Evolutionary conservation across 1,140 invertebrate species (phyloP), one percentile per base, ranked within the genome.

Genomic region (Homarus americanus): DNA sequence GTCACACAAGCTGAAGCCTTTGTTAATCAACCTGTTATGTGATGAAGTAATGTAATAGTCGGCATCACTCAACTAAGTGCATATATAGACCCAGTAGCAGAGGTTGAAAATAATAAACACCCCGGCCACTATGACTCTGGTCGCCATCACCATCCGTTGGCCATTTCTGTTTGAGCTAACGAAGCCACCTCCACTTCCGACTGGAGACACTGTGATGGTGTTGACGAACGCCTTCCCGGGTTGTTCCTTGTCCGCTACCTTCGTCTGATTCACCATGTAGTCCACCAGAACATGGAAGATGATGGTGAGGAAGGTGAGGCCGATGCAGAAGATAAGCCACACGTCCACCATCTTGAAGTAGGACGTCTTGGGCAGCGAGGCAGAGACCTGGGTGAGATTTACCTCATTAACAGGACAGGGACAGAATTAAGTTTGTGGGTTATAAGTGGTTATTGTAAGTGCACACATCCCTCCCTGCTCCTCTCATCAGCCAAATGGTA

Each of bases 341-440:
- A 87, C 85, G 49, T 87, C 85, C 49, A 87, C 85, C 85, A 87
- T 87, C 75, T 87, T 87, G 38, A 87, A 87, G 75, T 87, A 87
- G 5, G 85, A 87, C 12, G 85, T 87, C 40, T 87, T 87, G 75
- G 85, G 85, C 24, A 87, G 34, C 9, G 85, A 87, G 32, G 49
- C 85, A 1, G 85, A 87, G n/a, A 87, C 85, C 85, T 87, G 73
- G n/a, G 24, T n/a, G n/a, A n/a, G 24, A 63, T 63, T 10, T 63
- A 63, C 53, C 10, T 63, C 24, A 10, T 12, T 24, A 63, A 12
- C 53, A 63, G 53, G 10, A 24, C 53, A 63, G 24, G 53, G n/a
- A n/a, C n/a, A n/a, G n/a, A n/a, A n/a, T n/a, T n/a, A n/a, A n/a
- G n/a, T n/a, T n/a, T n/a, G n/a, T n/a, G n/a, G n/a, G n/a, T n/a